Evolutionary conservation across 1,140 invertebrate genomes (phyloP).

Genomic region (Leptoteleia sp.): DNA sequence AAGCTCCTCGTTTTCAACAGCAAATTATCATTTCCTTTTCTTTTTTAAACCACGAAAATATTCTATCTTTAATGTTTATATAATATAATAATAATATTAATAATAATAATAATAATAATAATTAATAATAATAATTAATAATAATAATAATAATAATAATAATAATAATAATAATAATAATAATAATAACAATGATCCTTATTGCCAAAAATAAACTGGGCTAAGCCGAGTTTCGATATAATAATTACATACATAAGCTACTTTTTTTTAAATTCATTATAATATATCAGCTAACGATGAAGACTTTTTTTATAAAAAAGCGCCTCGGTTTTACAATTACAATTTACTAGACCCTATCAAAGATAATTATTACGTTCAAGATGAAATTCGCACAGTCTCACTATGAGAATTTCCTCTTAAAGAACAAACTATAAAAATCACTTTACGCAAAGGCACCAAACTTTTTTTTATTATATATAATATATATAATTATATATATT

Average conservation of each 20-base stretch:
- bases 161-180: slow-evolving; percentile 56
- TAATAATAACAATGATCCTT: slow-evolving; percentile 68
- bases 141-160: slow-evolving; percentile 50
- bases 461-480: slow-evolving; percentile 61
- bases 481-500: slow-evolving; percentile 63
- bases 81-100: slow-evolving; percentile 53
- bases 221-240: slow-evolving; percentile 65
- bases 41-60: slow-evolving; percentile 62
- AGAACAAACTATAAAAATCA: slow-evolving; percentile 68
- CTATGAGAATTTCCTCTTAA: slow-evolving; percentile 57
- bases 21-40: slow-evolving; percentile 50
- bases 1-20: slow-evolving; percentile 60
- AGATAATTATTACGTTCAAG: slow-evolving; percentile 66
- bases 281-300: slow-evolving; percentile 66
- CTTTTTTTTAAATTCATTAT: slow-evolving; percentile 60
- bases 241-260: slow-evolving; percentile 66
- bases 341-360: slow-evolving; percentile 66
- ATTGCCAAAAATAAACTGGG: slow-evolving; percentile 66
- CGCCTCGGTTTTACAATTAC: slow-evolving; percentile 63
- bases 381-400: slow-evolving; percentile 58
- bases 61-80: slow-evolving; percentile 62
- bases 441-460: slow-evolving; percentile 67
- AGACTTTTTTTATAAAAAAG: slow-evolving; percentile 65
- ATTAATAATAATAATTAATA: slow-evolving; percentile 50
- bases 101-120: slow-evolving; percentile 55